Conservation (phyloP, 2,797 vertebrate genomes). For the Siniperca obscura region DNA sequence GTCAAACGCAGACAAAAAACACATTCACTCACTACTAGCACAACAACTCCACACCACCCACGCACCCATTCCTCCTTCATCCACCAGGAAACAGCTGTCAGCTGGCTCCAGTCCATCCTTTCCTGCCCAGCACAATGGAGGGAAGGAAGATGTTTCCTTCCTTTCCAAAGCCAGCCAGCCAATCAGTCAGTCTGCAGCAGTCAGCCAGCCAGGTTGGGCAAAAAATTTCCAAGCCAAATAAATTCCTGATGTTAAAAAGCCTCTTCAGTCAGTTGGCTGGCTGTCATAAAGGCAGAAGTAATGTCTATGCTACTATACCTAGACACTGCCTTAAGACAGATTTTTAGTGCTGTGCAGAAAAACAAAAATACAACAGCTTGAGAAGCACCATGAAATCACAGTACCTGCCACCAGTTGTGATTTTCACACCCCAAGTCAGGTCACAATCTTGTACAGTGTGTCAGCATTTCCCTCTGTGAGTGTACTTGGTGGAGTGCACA, state of each 20-base stretch:
- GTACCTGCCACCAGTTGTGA: conserved; percentile 9
- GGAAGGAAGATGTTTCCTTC: conserved; percentile 92
- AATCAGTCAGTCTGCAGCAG: conserved; percentile 37
- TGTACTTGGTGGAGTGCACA: conserved; percentile 16
- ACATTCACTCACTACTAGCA: conserved; percentile 43
- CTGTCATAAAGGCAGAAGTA: conserved; percentile 19
- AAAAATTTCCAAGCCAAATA: conserved; percentile 53
- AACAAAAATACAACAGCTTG: conserved; percentile 7
- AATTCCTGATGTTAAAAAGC: conserved; percentile 41
- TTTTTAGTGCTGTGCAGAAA: conserved; percentile 7
- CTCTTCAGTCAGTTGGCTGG: conserved; percentile 18
- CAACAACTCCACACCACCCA: conserved; percentile 44
- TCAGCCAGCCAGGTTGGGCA: conserved; percentile 48
- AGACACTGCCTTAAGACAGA: background rate
- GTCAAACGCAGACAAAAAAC: conserved; percentile 35
- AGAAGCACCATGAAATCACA: conserved; percentile 23
- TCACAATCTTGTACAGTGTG: conserved; percentile 44
- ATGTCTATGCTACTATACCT: background rate
- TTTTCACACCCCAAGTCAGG: conserved; percentile 36
- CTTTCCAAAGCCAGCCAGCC: conserved; percentile 64
- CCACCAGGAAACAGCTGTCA: conserved; percentile 88
- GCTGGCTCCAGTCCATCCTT: conserved; percentile 88
- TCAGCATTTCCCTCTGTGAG: conserved; percentile 44
- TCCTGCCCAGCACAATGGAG: conserved; percentile 92
- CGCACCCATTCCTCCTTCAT: conserved; percentile 73